Evolutionary conservation across 2,113 vertebrate genomes (phyloP), one percentile per base, ranked within the genome.

Genomic region (Taxidea taxus): DNA sequence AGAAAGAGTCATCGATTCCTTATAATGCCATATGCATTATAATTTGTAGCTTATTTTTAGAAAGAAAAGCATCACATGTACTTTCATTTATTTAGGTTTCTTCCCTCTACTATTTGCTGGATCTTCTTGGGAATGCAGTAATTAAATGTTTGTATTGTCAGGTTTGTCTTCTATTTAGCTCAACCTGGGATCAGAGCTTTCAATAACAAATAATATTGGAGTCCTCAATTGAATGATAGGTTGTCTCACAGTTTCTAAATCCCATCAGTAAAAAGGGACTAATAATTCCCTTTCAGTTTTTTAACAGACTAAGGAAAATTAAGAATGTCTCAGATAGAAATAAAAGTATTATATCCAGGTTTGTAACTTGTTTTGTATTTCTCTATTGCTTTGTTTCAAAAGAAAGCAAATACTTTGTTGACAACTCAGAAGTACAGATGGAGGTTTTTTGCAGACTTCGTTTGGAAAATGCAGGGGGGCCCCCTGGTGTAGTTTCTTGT

Each of bases 401-500:
- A 60, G 29, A 72, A 80, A 95, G 56, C 29, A 72, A 91, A 85
- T 44, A n/a, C 34, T 42, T 16, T n/a, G 49, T 74, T 47, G 39
- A 90, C 72, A 91, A 85, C 3, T 68, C 29, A 21, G 15, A 77
- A 70, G 21, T 49, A 20, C 60, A 85, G 16, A n/a, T 42, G 23
- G 44, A 60, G 47, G 14, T 31, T 39, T 66, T 82, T 82, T 60
- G 16, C 34, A 87, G 83, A 54, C 39, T 66, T 91, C 72, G 7
- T 86, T 70, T 87, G 47, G 77, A 60, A 96, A 94, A 92, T 15
- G 56, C 74, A 87, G 44, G 87, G 47, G 68, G 51, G 92, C 47
- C 85, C 49, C 25, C 92, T 92, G 42, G 68, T 62, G 88, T 51
- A 81, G 75, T 12, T 95, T 95, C 64, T 94, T 87, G 75, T 75